A percentile compares a stretch with the other conserved stretches of the same genome.
phyloP scores from a whole-genome alignment of 2,888 invertebrate genomes.

The Osmoderma eremita region DNA sequence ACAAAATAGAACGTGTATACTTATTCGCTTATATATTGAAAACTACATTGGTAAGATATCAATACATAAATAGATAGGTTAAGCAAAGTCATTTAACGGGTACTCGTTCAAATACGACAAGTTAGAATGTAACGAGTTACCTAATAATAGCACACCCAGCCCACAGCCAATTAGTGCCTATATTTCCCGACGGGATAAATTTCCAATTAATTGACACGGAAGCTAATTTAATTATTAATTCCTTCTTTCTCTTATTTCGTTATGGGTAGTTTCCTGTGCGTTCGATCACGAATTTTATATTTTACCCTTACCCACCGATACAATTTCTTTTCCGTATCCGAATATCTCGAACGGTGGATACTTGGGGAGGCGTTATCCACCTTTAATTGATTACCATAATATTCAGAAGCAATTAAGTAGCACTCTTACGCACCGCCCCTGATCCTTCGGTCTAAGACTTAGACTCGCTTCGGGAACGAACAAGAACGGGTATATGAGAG shows the following conservation, averaged over 20 bases:
- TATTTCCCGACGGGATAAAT: background rate
- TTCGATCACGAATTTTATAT: background rate
- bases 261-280: background rate
- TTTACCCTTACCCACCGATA: background rate
- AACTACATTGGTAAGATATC: background rate
- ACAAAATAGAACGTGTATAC: too few species aligned
- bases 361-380: constrained; percentile 45
- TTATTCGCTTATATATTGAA: background rate
- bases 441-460: constrained; percentile 52
- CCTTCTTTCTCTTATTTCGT: background rate
- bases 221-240: constrained; percentile 7
- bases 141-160: constrained; percentile 2
- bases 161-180: background rate
- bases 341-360: constrained; percentile 18
- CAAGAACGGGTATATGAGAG: constrained; percentile 23
- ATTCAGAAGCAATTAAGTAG: constrained; percentile 52
- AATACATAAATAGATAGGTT: constrained; percentile 3
- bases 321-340: constrained; percentile 3
- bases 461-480: constrained; percentile 40
- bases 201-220: constrained; percentile 7
- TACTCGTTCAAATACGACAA: background rate
- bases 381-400: constrained; percentile 50
- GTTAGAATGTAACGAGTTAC: constrained; percentile 1
- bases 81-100: background rate
- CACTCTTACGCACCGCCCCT: constrained; percentile 52